phyloP scores from a whole-genome alignment of 1,140 invertebrate genomes.

The Latrodectus geometricus region DNA sequence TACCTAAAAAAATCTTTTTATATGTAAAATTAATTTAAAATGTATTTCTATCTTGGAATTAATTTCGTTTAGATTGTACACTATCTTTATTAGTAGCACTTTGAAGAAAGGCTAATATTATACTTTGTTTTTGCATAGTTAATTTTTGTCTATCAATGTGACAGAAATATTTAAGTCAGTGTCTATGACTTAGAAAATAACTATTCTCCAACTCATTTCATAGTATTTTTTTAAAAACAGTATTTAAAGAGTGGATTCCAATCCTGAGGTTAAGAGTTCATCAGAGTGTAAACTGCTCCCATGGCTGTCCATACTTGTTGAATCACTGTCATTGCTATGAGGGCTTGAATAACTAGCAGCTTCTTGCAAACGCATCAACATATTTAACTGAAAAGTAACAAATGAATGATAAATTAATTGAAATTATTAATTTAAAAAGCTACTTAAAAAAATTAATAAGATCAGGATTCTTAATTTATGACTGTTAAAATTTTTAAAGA shows the following conservation, averaged over 20 bases:
- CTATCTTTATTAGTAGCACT: background rate
- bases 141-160: slow-evolving; percentile 31
- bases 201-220: background rate
- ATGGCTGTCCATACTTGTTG: slow-evolving; percentile 77
- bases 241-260: slow-evolving; percentile 65
- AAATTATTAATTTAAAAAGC: background rate
- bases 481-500: too few species aligned
- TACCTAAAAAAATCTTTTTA: background rate
- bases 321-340: slow-evolving; percentile 83
- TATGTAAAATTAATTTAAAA: too few species aligned
- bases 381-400: slow-evolving; percentile 80
- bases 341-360: slow-evolving; percentile 88
- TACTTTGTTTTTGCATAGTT: background rate
- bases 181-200: slow-evolving; percentile 14
- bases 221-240: background rate
- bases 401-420: background rate
- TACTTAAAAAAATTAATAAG: too few species aligned
- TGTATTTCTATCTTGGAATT: background rate
- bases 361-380: slow-evolving; percentile 94
- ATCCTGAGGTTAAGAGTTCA: slow-evolving; percentile 59
- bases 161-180: slow-evolving; percentile 20
- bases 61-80: background rate
- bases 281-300: slow-evolving; percentile 69
- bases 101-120: background rate
- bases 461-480: too few species aligned